phyloP scores from a whole-genome alignment of 2,797 vertebrate species.

The Okamejei kenojei region DNA sequence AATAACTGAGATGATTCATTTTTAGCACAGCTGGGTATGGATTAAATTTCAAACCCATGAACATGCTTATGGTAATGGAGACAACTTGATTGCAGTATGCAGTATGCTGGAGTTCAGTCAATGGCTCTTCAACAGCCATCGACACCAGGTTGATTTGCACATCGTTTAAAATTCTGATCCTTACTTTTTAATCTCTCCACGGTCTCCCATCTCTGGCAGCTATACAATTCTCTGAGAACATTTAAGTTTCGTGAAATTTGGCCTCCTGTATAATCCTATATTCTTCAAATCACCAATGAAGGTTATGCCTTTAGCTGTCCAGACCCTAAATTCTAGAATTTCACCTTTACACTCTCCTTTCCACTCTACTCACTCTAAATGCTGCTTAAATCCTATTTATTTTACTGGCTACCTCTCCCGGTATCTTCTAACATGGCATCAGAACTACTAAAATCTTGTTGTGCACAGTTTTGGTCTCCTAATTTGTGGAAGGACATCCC shows the following conservation, averaged over 20 bases:
- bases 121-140: neutral
- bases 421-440: neutral
- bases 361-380: neutral
- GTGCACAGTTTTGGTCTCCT: too few relatives aligned
- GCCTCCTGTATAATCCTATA: neutral
- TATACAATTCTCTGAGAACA: neutral
- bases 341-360: neutral
- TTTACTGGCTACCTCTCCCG: neutral
- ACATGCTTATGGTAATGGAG: neutral
- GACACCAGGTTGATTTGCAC: too few relatives aligned
- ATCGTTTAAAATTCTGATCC: neutral
- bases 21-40: neutral
- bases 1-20: neutral
- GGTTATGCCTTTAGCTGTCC: too few relatives aligned
- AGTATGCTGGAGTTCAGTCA: neutral
- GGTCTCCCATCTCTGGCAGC: neutral
- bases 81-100: neutral
- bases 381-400: neutral
- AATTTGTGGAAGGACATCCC: too few relatives aligned
- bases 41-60: neutral
- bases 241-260: neutral
- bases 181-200: neutral
- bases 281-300: neutral
- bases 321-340: neutral
- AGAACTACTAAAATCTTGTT: too few relatives aligned